Evolutionary conservation across 2,113 vertebrate genomes (phyloP).

Genomic region (Andinoacara biseriatus): DNA sequence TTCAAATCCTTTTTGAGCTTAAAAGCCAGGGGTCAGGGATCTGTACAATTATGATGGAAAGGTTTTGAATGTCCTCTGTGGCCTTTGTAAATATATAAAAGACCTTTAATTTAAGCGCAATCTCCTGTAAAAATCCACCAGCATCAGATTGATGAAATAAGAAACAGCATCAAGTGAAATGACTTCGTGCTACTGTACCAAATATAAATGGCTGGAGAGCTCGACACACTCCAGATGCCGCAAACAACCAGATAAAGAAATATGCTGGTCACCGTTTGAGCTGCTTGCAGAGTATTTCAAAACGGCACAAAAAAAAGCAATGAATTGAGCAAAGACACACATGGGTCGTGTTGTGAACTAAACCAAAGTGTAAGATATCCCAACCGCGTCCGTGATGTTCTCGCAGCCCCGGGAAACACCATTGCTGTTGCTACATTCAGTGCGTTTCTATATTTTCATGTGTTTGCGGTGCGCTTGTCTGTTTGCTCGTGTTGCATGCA

Average conservation of each 20-base stretch:
- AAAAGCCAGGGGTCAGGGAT: not conserved
- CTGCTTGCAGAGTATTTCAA: no score
- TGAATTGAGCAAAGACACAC: not conserved
- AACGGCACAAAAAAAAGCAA: not conserved
- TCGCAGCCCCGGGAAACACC: not conserved
- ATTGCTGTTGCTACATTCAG: not conserved
- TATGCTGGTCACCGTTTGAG: no score
- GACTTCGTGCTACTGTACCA: not conserved
- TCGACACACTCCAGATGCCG: not conserved
- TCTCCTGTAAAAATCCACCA: not conserved
- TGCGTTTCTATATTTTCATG: not conserved
- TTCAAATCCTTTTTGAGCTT: not conserved
- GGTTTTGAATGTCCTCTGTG: not conserved
- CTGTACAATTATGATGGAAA: not conserved
- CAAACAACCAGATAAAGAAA: not conserved
- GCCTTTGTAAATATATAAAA: not conserved
- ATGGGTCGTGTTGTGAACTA: not conserved
- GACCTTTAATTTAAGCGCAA: not conserved
- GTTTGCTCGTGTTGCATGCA: no score
- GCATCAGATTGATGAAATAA: not conserved
- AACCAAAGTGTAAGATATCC: not conserved
- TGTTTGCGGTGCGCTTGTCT: no score
- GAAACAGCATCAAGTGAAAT: not conserved
- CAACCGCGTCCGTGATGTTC: not conserved
- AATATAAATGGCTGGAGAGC: not conserved